Evolutionary conservation across 37 sponge, comb jelly and placozoan species (phyloP).

Genomic region (Axinella damicornis): DNA sequence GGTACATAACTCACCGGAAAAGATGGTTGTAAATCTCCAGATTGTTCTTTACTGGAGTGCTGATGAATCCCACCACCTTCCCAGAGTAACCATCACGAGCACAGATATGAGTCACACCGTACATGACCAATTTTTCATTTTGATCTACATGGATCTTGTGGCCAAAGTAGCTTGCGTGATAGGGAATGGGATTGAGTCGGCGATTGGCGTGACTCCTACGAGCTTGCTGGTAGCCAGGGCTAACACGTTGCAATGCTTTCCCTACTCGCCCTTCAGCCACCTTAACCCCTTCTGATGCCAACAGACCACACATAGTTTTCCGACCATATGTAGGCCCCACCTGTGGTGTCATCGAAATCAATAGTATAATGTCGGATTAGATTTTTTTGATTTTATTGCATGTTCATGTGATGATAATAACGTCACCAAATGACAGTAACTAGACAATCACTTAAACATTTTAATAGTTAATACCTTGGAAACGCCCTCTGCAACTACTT

Average conservation of each 20-base stretch:
- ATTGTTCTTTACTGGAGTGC: constrained; percentile 70
- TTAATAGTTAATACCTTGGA: too few species aligned
- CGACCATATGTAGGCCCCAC: constrained; percentile 32
- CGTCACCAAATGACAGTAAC: too few species aligned
- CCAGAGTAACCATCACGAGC: constrained; percentile 72
- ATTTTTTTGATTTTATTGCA: too few species aligned
- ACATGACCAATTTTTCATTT: constrained; percentile 74
- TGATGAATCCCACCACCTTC: constrained; percentile 52
- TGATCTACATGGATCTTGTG: constrained; percentile 77
- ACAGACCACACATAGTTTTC: constrained; percentile 23
- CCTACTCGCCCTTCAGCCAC: constrained; percentile 24
- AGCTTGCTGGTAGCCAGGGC: constrained; percentile 10
- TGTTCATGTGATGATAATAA: too few species aligned
- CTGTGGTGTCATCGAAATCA: neutral
- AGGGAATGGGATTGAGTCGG: constrained; percentile 51
- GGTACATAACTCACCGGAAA: constrained; percentile 23
- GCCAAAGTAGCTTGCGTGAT: constrained; percentile 64
- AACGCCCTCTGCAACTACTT: constrained; percentile 19
- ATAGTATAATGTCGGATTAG: neutral
- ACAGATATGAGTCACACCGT: constrained; percentile 66
- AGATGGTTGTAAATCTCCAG: constrained; percentile 49
- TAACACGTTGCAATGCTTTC: constrained; percentile 9
- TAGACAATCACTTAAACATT: too few species aligned
- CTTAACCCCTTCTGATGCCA: constrained; percentile 20
- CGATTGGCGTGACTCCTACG: neutral